A percentile compares a stretch with the other conserved stretches of the same genome.
Evolutionary conservation across 2,113 vertebrate species (phyloP).

Genomic region (Anoplopoma fimbria): DNA sequence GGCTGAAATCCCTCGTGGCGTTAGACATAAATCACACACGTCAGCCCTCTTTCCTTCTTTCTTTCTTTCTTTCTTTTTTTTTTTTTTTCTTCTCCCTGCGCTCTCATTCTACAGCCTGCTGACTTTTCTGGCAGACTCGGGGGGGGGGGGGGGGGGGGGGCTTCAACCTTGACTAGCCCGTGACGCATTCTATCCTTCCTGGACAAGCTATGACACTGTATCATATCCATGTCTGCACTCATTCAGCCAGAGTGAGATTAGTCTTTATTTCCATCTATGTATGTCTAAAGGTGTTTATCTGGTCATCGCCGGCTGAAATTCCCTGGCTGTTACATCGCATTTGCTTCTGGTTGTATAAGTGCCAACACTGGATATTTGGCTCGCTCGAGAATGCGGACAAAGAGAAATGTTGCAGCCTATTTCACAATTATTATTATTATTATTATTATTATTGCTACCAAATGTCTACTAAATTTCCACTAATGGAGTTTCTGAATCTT

Average conservation of each 20-base stretch:
- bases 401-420: neutral
- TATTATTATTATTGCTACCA: neutral
- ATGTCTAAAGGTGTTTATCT: slow-evolving; percentile 13
- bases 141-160: slow-evolving; percentile 37
- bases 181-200: slow-evolving; percentile 42
- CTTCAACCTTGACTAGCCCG: slow-evolving; percentile 62
- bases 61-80: slow-evolving; percentile 11
- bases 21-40: slow-evolving; percentile 82
- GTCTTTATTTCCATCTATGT: neutral
- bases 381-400: neutral
- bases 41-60: slow-evolving; percentile 58
- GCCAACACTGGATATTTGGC: neutral
- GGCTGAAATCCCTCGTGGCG: slow-evolving; percentile 78
- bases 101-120: slow-evolving; percentile 57
- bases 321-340: neutral
- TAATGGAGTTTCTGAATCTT: slow-evolving; percentile 28
- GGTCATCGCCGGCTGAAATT: neutral
- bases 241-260: slow-evolving; percentile 7
- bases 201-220: slow-evolving; percentile 51
- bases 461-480: slow-evolving; percentile 48
- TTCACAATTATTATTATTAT: slow-evolving; percentile 5
- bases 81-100: neutral
- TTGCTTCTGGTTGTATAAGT: slow-evolving; percentile 21
- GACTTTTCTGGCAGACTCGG: slow-evolving; percentile 62
- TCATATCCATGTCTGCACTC: slow-evolving; percentile 45